Base-by-base conservation (phyloP, 1,140 invertebrate species). In the Philotrypesis tridentata region DNA sequence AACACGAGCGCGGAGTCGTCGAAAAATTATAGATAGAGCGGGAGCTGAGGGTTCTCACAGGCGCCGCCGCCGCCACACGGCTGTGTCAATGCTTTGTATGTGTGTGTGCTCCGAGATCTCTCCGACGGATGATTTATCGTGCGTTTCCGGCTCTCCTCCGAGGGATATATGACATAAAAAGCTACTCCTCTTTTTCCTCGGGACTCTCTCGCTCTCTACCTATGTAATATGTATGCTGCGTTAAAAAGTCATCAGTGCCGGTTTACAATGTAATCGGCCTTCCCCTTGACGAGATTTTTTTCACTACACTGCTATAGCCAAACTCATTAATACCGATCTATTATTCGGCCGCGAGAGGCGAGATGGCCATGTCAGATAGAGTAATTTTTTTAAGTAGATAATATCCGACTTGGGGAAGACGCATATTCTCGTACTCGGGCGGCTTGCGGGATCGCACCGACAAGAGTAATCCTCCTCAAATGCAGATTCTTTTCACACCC, bases 41-140 rank as follows among this genome's bases (percentile, higher is more conserved):
- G 21, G 48, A 55, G 33, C 33, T 37, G 33, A 37, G 33, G 33
- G 48, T 55, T 55, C 48, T 55, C 48, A 91, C 91, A 90, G 90
- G 90, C 88, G 89, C 88, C 89, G 89, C 27, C 17, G 17, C 23
- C 17, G 82, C 84, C 78, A 80, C 84, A 37, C 33, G 4, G 84
- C 84, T 82, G 86, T 84, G 80, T 79, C 82, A 83, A 85, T 83
- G 81, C 85, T 43, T 86, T 83, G 81, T 81, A 68, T 73, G 23
- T 67, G 17, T 81, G 72, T 73, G 23, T 67, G 17, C 77, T 75
- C 60, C 43, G n/a, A n/a, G n/a, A 25, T 31, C 80, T 55, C 77
- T 74, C 72, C 77, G 82, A 68, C 76, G 80, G 84, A 84, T 84
- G 86, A 84, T 84, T 79, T 83, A 83, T 86, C 83, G 73, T 70